Evolutionary conservation across 2,888 invertebrate species (phyloP).

Genomic region (Noctua janthe): DNA sequence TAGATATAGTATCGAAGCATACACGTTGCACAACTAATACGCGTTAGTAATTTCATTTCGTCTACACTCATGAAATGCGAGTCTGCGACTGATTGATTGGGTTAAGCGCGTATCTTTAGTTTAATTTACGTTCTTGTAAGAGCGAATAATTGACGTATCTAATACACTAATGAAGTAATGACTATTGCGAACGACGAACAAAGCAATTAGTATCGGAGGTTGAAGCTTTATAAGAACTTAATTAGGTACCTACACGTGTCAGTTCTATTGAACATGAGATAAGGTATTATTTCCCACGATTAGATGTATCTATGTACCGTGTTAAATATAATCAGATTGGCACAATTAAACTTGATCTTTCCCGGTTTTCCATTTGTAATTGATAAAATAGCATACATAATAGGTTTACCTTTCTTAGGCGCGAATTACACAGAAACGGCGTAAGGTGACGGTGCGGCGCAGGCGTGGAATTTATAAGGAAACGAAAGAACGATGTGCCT

Average conservation of each 20-base stretch:
- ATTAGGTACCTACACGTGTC: background rate
- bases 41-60: background rate
- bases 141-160: slow-evolving; percentile 11
- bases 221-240: background rate
- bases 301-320: background rate
- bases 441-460: too few relatives aligned
- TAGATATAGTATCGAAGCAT: background rate
- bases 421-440: too few relatives aligned
- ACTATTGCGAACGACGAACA: slow-evolving; percentile 10
- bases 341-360: background rate
- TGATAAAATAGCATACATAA: background rate
- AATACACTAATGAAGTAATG: slow-evolving; percentile 4
- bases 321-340: background rate
- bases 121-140: background rate
- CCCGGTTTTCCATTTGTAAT: background rate
- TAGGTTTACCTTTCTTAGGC: background rate
- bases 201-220: background rate
- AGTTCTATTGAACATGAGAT: background rate
- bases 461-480: too few relatives aligned
- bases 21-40: background rate
- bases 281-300: background rate
- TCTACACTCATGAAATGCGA: background rate
- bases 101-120: background rate
- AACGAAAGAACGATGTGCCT: too few relatives aligned
- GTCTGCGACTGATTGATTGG: background rate